Evolutionary conservation across 2,113 vertebrate species (phyloP), one percentile per base, ranked within the genome.

Genomic region (Paramisgurnus dabryanus): DNA sequence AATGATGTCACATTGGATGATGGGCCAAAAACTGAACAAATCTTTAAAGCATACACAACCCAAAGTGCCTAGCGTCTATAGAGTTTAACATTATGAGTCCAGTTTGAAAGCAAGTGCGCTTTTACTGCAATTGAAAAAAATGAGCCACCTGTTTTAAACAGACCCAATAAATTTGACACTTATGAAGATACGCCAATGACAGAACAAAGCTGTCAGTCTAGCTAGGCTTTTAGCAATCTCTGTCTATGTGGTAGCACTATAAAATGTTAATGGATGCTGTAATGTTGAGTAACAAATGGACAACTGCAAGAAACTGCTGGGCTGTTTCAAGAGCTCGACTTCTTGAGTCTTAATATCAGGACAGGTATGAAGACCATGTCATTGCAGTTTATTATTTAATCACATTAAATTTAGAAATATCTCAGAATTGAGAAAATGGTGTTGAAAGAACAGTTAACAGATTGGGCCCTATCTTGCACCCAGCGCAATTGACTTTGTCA

Each of bases 91-190:
- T 86, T 87, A 63, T 87, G 69, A 76, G 69, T 6, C 78, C 72
- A 71, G 68, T 78, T 49, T 81, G 80, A 74, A 80, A 85, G 80
- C 66, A 70, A 73, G 70, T 75, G 69, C 60, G 87, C 84, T 86
- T 87, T 89, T 87, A 81, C 90, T 83, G 80, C 84, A 88, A 90
- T 91, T 86, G 81, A 83, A 83, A 68, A 22, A 89, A 89, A 90
- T 89, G 79, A 90, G 84, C 84, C 40, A 60, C 64, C 63, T 78
- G 74, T 67, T 80, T 34, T 79, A 79, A 72, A 69, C 3, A 7
- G 40, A 47, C 49, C 15, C n/a, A 57, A 5, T 60, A 67, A 45
- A 50, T 4, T 69, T 47, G 0, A 76, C 72, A 2, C 82, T 85
- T 76, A 68, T 67, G 61, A 84, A 85, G 85, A 80, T 67, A 10